Conservation (phyloP, 2,888 invertebrate genomes). For the Drosophila putrida region DNA sequence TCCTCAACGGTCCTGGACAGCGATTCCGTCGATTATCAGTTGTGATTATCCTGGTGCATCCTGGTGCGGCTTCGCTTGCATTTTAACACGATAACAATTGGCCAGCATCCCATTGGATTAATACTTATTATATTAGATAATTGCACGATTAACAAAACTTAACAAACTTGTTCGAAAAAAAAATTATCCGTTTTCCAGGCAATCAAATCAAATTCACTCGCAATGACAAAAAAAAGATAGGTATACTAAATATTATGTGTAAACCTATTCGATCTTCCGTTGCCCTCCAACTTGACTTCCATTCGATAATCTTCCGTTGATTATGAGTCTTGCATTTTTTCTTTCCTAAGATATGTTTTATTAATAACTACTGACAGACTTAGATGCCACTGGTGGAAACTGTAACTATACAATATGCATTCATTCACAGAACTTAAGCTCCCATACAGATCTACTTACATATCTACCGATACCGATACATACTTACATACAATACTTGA, state of each 20-base stretch:
- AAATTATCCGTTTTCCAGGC: constrained; percentile 46
- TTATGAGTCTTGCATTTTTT: constrained; percentile 44
- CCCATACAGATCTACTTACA: constrained; percentile 29
- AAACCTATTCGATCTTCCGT: constrained; percentile 25
- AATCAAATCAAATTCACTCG: constrained; percentile 43
- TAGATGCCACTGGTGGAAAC: constrained; percentile 75
- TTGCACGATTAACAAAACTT: constrained; percentile 46
- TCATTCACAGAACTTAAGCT: constrained; percentile 25
- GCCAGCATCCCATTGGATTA: constrained; percentile 59
- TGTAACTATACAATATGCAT: constrained; percentile 48
- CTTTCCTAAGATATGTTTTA: constrained; percentile 29
- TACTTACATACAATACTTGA: constrained; percentile 8
- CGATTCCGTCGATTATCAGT: constrained; percentile 83
- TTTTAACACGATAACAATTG: constrained; percentile 56
- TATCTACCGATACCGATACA: constrained; percentile 6
- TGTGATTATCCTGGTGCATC: constrained; percentile 13
- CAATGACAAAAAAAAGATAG: not conserved
- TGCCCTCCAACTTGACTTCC: constrained; percentile 58
- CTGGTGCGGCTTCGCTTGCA: constrained; percentile 60
- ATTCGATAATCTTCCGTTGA: constrained; percentile 67
- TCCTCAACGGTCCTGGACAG: constrained; percentile 84
- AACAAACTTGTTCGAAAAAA: constrained; percentile 18
- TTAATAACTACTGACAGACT: constrained; percentile 56
- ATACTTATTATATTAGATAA: constrained; percentile 69
- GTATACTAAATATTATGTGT: constrained; percentile 20